A percentile compares a stretch with the other conserved stretches of the same genome.
Conservation (phyloP, 2,888 invertebrate species). For the Heteromurus nitidus region DNA sequence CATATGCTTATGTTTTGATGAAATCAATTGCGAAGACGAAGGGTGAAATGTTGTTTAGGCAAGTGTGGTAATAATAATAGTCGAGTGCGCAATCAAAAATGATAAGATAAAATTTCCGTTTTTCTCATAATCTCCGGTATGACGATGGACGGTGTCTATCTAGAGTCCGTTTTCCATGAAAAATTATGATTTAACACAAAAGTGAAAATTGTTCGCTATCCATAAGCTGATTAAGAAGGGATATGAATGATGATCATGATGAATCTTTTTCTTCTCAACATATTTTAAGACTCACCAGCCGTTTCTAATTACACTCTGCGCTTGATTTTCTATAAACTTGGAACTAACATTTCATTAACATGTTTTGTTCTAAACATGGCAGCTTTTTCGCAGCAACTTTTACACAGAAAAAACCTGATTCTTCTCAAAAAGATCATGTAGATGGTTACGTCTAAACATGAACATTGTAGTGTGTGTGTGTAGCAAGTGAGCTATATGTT, state of each 20-base stretch:
- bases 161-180: not conserved
- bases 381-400: not conserved
- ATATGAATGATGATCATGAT: constrained; percentile 4
- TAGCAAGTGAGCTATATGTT: constrained; percentile 34
- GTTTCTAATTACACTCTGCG: constrained; percentile 47
- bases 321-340: not conserved
- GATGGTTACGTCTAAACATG: too few relatives aligned
- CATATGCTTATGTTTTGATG: too few relatives aligned
- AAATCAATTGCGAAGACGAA: too few relatives aligned
- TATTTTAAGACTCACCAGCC: constrained; percentile 41
- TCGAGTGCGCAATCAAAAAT: too few relatives aligned
- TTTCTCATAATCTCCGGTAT: not conserved
- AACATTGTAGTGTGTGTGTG: too few relatives aligned
- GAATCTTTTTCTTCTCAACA: constrained; percentile 37
- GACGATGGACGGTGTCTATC: not conserved
- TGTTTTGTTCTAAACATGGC: not conserved
- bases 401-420: constrained; percentile 44
- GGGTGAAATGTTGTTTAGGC: too few relatives aligned
- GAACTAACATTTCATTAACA: not conserved
- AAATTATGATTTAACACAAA: not conserved
- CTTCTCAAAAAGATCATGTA: constrained; percentile 14
- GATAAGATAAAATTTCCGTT: not conserved
- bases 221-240: not conserved
- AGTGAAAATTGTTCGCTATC: not conserved
- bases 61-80: too few relatives aligned